phyloP scores from a whole-genome alignment of 2,113 vertebrate genomes.

The Lamprologus lemairii region DNA sequence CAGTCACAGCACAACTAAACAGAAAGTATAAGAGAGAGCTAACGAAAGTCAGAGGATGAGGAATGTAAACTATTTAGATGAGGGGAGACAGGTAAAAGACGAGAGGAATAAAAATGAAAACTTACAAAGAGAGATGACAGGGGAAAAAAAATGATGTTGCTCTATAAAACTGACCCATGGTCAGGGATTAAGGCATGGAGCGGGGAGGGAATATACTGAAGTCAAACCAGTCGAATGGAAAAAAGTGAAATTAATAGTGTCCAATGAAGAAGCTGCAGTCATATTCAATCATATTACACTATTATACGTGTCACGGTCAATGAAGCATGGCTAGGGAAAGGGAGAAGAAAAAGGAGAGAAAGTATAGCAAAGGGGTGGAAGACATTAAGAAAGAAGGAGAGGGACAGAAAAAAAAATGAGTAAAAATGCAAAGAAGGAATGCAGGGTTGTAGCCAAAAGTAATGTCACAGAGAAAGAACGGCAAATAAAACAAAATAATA shows the following conservation, averaged over 20 bases:
- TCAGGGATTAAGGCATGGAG: background rate
- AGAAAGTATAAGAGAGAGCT: background rate
- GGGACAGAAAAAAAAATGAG: background rate
- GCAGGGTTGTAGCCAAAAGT: background rate
- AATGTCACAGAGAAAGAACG: background rate
- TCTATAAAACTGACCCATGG: background rate
- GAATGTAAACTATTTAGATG: background rate
- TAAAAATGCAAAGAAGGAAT: background rate
- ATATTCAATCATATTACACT: slow-evolving; percentile 23
- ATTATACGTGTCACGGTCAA: background rate
- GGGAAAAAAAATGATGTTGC: background rate
- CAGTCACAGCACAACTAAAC: slow-evolving; percentile 30
- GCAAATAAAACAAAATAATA: background rate
- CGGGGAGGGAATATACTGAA: background rate
- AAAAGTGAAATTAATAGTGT: slow-evolving; percentile 22
- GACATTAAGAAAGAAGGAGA: background rate
- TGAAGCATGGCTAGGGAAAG: background rate
- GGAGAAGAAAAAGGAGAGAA: background rate
- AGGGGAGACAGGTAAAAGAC: background rate
- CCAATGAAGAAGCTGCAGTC: slow-evolving; percentile 15
- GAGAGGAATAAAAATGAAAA: background rate
- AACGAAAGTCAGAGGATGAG: background rate
- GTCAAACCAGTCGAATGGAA: background rate
- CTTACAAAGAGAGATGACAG: background rate
- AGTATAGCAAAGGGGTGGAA: background rate